Evolutionary conservation across 2,888 invertebrate species (phyloP), one percentile per base, ranked within the genome.

Genomic region (Axea sp.): DNA sequence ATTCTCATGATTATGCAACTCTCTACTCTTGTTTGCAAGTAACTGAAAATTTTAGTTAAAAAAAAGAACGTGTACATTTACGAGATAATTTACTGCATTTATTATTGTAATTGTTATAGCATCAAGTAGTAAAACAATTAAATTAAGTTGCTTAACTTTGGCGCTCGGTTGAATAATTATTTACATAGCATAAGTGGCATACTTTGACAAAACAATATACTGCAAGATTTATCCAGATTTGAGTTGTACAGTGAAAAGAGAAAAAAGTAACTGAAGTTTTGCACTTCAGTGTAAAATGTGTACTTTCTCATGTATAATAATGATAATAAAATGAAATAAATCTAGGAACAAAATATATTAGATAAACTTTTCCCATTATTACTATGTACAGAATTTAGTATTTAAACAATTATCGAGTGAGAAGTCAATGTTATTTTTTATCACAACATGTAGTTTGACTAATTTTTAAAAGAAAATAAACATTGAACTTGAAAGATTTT

Each of bases 251-350:
- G 47, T 60, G 31, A 6, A 24, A 41, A 14, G 7, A 28, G 31
- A 51, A 28, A n/a, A 57, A 37, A 19, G 14, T 26, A 67, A 45
- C 30, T 47, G 67, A 67, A 67, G 67, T n/a, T 47, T 55, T 67
- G 67, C 47, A 67, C 67, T 67, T 57, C 64, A n/a, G 64, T 53
- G 64, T 53, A 65, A 43, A 65, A 65, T 65, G 64, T 65, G 53
- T 65, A 65, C 64, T 65, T 65, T 65, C 65, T 45, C 45, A 24
- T 65, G 65, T 65, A 65, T 65, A 45, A 37, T 53, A 65, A 41
- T 24, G 22, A 41, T 33, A 26, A 60, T 55, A 41, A 45, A 45
- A 9, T 15, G 22, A 39, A 60, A 30, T 4, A 39, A 47, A 60
- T 47, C n/a, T 53, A 60, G 31, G 28, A 47, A 65, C 8, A 39